Evolutionary conservation across 2,888 invertebrate species (phyloP).

Genomic region (Athrips mouffetella): DNA sequence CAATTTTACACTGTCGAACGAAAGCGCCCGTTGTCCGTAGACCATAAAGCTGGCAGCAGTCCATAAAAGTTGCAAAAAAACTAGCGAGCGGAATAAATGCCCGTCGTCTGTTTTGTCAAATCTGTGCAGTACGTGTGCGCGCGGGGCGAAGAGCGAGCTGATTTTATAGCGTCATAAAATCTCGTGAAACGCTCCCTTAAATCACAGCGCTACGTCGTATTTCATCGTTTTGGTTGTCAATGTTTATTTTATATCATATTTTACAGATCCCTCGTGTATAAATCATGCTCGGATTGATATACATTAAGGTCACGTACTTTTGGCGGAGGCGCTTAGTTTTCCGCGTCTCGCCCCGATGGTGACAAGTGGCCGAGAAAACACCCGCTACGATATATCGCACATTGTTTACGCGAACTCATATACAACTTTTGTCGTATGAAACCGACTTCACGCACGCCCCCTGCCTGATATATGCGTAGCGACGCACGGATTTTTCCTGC

Average conservation of each 20-base stretch:
- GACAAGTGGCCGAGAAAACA: slow-evolving; percentile 52
- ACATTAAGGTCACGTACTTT: slow-evolving; percentile 76
- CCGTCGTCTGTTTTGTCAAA: slow-evolving; percentile 76
- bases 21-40: slow-evolving; percentile 52
- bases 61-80: slow-evolving; percentile 72
- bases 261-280: slow-evolving; percentile 74
- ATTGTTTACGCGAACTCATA: slow-evolving; percentile 33
- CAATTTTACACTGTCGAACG: slow-evolving; percentile 62
- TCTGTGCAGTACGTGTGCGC: slow-evolving; percentile 69
- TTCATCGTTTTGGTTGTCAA: slow-evolving; percentile 78
- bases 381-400: slow-evolving; percentile 29
- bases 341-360: slow-evolving; percentile 38
- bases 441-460: not conserved
- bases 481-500: not conserved
- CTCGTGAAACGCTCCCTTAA: slow-evolving; percentile 76
- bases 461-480: slow-evolving; percentile 4
- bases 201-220: slow-evolving; percentile 74
- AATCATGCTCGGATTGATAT: slow-evolving; percentile 74
- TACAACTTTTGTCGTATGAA: slow-evolving; percentile 19
- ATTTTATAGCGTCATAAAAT: slow-evolving; percentile 77
- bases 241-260: slow-evolving; percentile 79
- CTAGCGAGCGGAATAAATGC: slow-evolving; percentile 72
- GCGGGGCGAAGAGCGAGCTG: slow-evolving; percentile 54
- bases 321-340: slow-evolving; percentile 69
- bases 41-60: slow-evolving; percentile 72